Conservation (phyloP, 1,140 invertebrate species). For the Megalopta genalis region DNA sequence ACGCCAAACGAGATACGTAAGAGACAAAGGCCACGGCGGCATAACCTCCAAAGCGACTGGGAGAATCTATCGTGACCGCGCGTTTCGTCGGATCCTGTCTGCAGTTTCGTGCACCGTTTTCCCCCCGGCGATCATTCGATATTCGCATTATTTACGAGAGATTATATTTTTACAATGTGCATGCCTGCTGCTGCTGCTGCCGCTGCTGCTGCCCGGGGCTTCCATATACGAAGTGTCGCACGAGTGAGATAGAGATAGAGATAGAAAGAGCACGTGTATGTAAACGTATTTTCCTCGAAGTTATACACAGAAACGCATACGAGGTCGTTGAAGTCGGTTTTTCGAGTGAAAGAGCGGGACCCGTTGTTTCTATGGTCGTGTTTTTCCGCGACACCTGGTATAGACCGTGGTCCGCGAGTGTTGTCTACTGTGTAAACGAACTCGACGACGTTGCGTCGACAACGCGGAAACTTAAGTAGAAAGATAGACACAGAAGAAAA, state of each 20-base stretch:
- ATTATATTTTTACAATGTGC: constrained; percentile 60
- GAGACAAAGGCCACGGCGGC: constrained; percentile 59
- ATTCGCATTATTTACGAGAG: constrained; percentile 25
- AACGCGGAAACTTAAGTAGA: background rate
- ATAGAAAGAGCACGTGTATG: constrained; percentile 47
- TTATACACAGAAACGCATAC: background rate
- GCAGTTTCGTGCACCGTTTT: background rate
- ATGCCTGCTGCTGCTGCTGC: background rate
- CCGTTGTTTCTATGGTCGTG: constrained; percentile 37
- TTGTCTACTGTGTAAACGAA: constrained; percentile 29
- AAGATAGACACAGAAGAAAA: background rate
- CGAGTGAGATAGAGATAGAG: constrained; percentile 31
- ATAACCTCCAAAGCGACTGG: constrained; percentile 66
- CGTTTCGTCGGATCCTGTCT: constrained; percentile 23
- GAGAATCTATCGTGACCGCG: constrained; percentile 35
- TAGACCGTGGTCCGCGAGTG: constrained; percentile 41
- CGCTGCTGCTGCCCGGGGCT: constrained; percentile 20
- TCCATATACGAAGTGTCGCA: constrained; percentile 41
- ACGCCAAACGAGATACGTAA: constrained; percentile 53
- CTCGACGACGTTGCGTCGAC: constrained; percentile 19
- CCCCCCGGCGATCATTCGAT: constrained; percentile 5
- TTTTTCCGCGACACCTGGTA: constrained; percentile 54
- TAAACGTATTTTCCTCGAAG: constrained; percentile 40
- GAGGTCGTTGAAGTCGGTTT: constrained; percentile 1
- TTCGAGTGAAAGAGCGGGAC: constrained; percentile 38